Evolutionary conservation across 2,113 vertebrate genomes (phyloP).

Genomic region (Oostethus manadensis): DNA sequence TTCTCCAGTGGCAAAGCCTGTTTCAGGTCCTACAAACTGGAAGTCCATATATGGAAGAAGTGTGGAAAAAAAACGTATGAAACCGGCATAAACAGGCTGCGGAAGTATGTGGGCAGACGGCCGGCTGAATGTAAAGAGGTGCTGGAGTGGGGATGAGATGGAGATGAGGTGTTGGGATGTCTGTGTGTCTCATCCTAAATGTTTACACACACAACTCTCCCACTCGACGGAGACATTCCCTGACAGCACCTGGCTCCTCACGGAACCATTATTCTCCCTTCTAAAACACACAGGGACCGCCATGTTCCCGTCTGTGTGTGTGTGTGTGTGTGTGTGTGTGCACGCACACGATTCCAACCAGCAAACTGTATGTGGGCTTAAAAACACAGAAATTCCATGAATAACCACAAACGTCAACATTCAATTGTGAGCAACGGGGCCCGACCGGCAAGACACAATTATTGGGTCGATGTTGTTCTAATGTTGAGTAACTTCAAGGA

Average conservation of each 20-base stretch:
- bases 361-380: slow-evolving; percentile 11
- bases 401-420: slow-evolving; percentile 8
- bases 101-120: slow-evolving; percentile 31
- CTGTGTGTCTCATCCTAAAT: slow-evolving; percentile 37
- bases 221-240: slow-evolving; percentile 40
- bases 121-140: slow-evolving; percentile 35
- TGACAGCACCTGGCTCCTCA: slow-evolving; percentile 27
- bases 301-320: background rate
- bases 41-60: slow-evolving; percentile 29
- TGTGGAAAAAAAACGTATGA: slow-evolving; percentile 11
- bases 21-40: slow-evolving; percentile 2
- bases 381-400: slow-evolving; percentile 6
- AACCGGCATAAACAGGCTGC: slow-evolving; percentile 35
- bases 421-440: slow-evolving; percentile 2
- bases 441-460: slow-evolving; percentile 3
- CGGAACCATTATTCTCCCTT: slow-evolving; percentile 37
- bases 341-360: slow-evolving; percentile 2
- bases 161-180: slow-evolving; percentile 13
- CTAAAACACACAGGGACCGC: slow-evolving; percentile 29
- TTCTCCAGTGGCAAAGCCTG: background rate
- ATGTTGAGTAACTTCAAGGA: slow-evolving; percentile 28
- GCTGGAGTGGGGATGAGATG: background rate
- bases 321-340: no score
- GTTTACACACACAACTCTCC: slow-evolving; percentile 44
- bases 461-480: slow-evolving; percentile 4